phyloP scores from a whole-genome alignment of 2,888 invertebrate species.

The Cotesia congregata region DNA sequence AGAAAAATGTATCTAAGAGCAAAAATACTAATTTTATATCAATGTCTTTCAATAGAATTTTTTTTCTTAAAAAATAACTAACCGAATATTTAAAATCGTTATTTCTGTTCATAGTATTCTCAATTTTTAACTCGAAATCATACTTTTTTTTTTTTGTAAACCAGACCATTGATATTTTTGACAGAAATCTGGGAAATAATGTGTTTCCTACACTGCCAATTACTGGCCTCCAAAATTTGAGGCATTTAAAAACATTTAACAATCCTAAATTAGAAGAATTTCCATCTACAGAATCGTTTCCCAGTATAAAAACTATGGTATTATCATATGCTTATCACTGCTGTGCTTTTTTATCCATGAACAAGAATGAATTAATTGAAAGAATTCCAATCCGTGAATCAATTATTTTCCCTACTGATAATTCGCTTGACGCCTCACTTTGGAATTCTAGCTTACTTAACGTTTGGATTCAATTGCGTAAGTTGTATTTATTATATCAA shows the following conservation, averaged over 20 bases:
- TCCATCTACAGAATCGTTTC: constrained; percentile 89
- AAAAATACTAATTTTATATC: too few relatives aligned
- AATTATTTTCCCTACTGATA: constrained; percentile 79
- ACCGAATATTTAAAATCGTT: too few relatives aligned
- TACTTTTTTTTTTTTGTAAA: too few relatives aligned
- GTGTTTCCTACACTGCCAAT: constrained; percentile 87
- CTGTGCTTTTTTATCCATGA: constrained; percentile 86
- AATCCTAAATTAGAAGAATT: constrained; percentile 90
- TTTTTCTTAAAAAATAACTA: too few relatives aligned
- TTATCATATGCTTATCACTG: constrained; percentile 97
- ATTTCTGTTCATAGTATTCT: too few relatives aligned
- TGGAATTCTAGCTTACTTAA: constrained; percentile 87
- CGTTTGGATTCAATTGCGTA: constrained; percentile 87
- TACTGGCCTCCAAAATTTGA: constrained; percentile 82
- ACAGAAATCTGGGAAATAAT: constrained; percentile 92
- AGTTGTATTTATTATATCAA: constrained; percentile 64
- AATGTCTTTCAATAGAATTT: too few relatives aligned
- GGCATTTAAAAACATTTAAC: constrained; percentile 92
- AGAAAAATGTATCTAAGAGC: constrained; percentile 4
- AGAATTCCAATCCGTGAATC: constrained; percentile 74
- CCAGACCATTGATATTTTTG: too few relatives aligned
- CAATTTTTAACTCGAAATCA: too few relatives aligned
- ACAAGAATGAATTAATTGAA: constrained; percentile 59
- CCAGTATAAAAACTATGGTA: constrained; percentile 86
- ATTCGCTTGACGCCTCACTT: constrained; percentile 80